These are phyloP conservation scores for Perdita meconis DNA, from an alignment of 2,888 invertebrate genomes.

Conservation along the genomic window DNA sequence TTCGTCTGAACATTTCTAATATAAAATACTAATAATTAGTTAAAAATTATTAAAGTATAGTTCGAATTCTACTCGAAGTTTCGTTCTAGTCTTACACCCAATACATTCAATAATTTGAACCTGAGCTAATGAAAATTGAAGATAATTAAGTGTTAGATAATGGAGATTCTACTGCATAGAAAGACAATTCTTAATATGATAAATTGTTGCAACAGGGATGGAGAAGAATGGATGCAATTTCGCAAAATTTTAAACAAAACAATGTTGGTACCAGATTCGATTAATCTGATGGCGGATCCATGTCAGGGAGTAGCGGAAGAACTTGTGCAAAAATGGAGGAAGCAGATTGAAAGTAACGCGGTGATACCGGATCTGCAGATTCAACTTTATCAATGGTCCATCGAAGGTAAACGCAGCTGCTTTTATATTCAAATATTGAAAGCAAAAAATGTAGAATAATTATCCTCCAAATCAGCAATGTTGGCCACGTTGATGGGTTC, in stretches of 20 bases:
- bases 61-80: no score
- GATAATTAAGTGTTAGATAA: no score
- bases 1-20: no score
- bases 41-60: no score
- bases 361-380: conserved; percentile 87
- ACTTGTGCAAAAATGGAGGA: conserved; percentile 86
- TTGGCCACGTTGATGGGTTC: conserved; percentile 84
- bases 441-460: background rate
- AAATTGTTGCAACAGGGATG: conserved; percentile 86
- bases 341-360: conserved; percentile 56
- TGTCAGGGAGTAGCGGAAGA: conserved; percentile 86
- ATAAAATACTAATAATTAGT: no score
- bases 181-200: background rate
- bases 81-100: no score
- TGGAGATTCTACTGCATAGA: no score
- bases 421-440: no score
- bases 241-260: conserved; percentile 90
- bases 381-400: conserved; percentile 91
- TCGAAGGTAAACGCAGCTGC: conserved; percentile 88
- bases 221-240: conserved; percentile 91
- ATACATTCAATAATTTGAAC: no score
- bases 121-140: no score
- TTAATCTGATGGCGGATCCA: conserved; percentile 86
- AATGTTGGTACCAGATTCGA: conserved; percentile 88
- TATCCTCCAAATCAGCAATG: conserved; percentile 73